These are phyloP conservation scores for Sceliomorpha sp. DNA, from an alignment of 2,888 invertebrate genomes.

Conservation along the genomic window DNA sequence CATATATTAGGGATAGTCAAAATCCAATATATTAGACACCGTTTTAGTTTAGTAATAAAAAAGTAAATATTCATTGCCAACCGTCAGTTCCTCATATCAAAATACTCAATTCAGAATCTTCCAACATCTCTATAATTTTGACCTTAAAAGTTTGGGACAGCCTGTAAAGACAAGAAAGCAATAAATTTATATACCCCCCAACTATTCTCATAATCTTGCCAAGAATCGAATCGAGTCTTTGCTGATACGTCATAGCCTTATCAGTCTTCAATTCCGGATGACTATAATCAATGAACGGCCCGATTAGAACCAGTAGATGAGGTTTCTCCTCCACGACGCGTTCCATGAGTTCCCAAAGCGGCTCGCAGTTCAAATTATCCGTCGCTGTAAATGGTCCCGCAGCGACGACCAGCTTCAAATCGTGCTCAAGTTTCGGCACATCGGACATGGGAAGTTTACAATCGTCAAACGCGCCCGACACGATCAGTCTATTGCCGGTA, in stretches of 20 bases:
- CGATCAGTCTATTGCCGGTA: slow-evolving; percentile 85
- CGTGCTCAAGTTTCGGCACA: slow-evolving; percentile 76
- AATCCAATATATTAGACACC: no score
- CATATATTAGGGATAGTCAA: no score
- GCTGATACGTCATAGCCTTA: slow-evolving; percentile 86
- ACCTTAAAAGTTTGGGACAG: no score
- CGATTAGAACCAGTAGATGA: slow-evolving; percentile 89
- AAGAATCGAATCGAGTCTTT: slow-evolving; percentile 87
- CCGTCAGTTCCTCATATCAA: no score
- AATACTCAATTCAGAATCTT: slow-evolving; percentile 1
- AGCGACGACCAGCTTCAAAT: slow-evolving; percentile 85
- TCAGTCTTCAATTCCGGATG: slow-evolving; percentile 85
- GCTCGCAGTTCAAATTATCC: slow-evolving; percentile 89
- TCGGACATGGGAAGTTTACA: slow-evolving; percentile 77
- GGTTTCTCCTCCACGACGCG: slow-evolving; percentile 87
- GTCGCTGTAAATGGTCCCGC: slow-evolving; percentile 92
- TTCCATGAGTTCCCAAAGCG: slow-evolving; percentile 88
- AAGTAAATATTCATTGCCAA: no score
- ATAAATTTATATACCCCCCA: slow-evolving; percentile 81
- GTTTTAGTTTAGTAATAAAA: no score
- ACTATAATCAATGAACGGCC: slow-evolving; percentile 90
- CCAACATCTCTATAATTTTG: no score
- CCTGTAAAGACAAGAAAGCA: no score
- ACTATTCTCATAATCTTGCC: slow-evolving; percentile 84
- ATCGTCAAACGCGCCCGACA: slow-evolving; percentile 84